Evolutionary conservation across 2,113 vertebrate species (phyloP), one percentile per base, ranked within the genome.

Genomic region (Psephotus haematonotus): DNA sequence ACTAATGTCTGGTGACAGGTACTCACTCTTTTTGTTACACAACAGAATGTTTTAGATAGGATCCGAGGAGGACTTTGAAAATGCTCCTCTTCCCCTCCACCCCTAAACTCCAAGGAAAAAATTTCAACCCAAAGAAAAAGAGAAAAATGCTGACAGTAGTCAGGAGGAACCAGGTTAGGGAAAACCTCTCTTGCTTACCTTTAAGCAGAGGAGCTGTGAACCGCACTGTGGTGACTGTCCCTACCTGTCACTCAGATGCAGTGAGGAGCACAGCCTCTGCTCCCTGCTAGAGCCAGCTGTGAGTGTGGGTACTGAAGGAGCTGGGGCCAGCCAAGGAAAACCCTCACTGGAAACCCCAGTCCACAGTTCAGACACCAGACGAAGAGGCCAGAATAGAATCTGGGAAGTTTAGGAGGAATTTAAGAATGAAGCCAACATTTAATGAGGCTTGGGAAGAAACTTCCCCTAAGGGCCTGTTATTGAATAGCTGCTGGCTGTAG

Each of bases 361-460:
- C 68, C 33, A 43, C 47, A 39, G 41, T 11, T 12, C 86, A 97
- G 92, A 88, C 47, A 88, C 71, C 64, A 95, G 82, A 82, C 0
- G 0, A 75, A 74, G 35, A 76, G 37, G 77, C 82, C 84, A 86
- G 82, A 97, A 86, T 33, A 79, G 62, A 93, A 91, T 96, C 46
- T 86, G 86, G 94, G 87, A 93, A 90, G 57, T 94, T 96, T 41
- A 84, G 83, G 91, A 95, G 83, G 92, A 93, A 96, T 95, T 96
- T 84, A 90, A 94, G 63, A 93, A 79, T 28, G 69, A 83, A 94
- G 88, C 91, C 87, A 96, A 91, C 44, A 59, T 46, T 90, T 95
- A 94, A 95, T 88, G 93, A 95, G 91, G 83, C 63, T 95, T 89
- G 83, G 77, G 92, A 92, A 96, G 83, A 94, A 88, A 87, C n/a